phyloP scores from a whole-genome alignment of 2,113 vertebrate species.

The Psammodynastes pulverulentus region DNA sequence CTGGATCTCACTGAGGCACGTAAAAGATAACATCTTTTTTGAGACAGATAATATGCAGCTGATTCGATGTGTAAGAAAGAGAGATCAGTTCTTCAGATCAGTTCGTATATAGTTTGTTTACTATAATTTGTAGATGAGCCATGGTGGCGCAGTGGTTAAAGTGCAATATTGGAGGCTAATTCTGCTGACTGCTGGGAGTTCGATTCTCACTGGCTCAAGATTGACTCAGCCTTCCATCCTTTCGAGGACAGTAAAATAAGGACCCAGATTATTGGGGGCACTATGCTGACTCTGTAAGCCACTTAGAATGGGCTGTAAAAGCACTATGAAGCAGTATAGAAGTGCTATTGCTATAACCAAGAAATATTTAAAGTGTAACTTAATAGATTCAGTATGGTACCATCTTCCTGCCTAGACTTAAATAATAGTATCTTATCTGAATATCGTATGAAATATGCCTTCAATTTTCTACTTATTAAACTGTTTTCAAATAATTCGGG shows the following conservation, averaged over 20 bases:
- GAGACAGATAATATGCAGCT: constrained; percentile 5
- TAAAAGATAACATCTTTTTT: constrained; percentile 32
- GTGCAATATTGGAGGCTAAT: neutral
- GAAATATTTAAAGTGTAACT: neutral
- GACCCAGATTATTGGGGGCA: neutral
- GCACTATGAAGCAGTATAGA: neutral
- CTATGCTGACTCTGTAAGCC: neutral
- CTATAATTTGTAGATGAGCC: constrained; percentile 13
- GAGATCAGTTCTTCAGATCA: neutral
- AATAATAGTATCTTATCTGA: neutral
- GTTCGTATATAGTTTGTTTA: constrained; percentile 22
- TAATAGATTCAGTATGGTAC: constrained; percentile 35
- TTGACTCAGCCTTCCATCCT: neutral
- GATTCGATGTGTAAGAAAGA: neutral
- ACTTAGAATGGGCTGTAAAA: neutral
- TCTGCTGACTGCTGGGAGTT: neutral
- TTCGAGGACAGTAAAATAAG: neutral
- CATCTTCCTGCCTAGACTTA: constrained; percentile 17
- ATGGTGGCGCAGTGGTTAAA: neutral
- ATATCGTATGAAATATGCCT: neutral
- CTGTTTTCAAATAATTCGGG: neutral
- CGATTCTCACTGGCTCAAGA: neutral
- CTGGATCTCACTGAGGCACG: constrained; percentile 23
- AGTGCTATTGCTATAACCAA: neutral
- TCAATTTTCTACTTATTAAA: neutral